phyloP scores from a whole-genome alignment of 2,113 vertebrate genomes.

The Caranx melampygus region DNA sequence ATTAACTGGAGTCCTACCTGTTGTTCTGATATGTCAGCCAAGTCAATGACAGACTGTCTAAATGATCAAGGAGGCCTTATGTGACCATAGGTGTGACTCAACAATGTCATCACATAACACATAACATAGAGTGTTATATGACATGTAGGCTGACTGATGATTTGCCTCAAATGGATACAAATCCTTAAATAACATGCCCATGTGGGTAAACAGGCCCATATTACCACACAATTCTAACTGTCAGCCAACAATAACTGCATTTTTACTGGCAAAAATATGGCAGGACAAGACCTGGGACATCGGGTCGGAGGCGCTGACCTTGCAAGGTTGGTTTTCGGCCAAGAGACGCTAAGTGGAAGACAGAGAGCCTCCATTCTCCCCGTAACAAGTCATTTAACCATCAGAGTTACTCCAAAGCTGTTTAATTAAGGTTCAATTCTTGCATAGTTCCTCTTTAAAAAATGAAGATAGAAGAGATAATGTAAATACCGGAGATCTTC shows the following conservation, averaged over 20 bases:
- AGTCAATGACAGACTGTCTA: not conserved
- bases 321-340: too few relatives aligned
- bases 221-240: slow-evolving; percentile 31
- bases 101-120: not conserved
- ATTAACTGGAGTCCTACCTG: slow-evolving; percentile 38
- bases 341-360: too few relatives aligned
- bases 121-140: not conserved
- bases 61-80: not conserved
- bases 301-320: too few relatives aligned
- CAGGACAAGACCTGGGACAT: not conserved
- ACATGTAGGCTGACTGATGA: not conserved
- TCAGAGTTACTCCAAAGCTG: too few relatives aligned
- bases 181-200: not conserved
- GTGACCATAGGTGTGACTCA: not conserved
- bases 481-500: not conserved
- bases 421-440: too few relatives aligned
- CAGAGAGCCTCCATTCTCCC: too few relatives aligned
- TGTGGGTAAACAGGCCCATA: not conserved
- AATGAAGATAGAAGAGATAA: too few relatives aligned
- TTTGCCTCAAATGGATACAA: slow-evolving; percentile 3
- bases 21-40: slow-evolving; percentile 21
- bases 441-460: too few relatives aligned
- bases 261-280: not conserved
- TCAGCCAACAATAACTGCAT: not conserved
- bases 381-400: too few relatives aligned